Percentiles rank a stretch among this genome's conserved stretches.
phyloP scores from a whole-genome alignment of 1,140 invertebrate genomes.

The Neoseiulus cucumeris region DNA sequence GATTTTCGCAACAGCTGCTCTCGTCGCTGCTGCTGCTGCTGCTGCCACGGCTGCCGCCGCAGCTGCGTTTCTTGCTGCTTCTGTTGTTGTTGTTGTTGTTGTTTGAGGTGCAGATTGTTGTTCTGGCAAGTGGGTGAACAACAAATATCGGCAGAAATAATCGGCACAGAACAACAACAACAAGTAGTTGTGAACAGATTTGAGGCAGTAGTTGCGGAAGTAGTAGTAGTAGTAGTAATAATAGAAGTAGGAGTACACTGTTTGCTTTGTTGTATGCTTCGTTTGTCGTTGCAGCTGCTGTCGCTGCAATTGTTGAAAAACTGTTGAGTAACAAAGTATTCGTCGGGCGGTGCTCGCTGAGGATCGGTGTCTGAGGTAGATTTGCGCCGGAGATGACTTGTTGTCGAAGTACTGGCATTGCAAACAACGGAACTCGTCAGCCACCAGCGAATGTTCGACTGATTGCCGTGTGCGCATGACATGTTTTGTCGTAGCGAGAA shows the following conservation, averaged over 20 bases:
- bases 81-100: not conserved
- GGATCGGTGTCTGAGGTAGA: conserved; percentile 10
- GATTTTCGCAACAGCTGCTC: not conserved
- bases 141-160: too few relatives aligned
- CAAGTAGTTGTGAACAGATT: too few relatives aligned
- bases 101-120: not conserved
- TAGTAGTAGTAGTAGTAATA: too few relatives aligned
- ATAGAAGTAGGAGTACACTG: too few relatives aligned
- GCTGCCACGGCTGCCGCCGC: not conserved
- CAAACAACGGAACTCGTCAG: conserved; percentile 10
- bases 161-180: too few relatives aligned
- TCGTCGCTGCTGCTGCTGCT: not conserved
- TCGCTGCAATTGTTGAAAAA: not conserved
- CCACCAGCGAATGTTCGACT: conserved; percentile 11
- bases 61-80: not conserved
- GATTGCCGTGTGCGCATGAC: conserved; percentile 7
- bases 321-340: not conserved
- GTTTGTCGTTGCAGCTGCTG: not conserved
- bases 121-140: not conserved
- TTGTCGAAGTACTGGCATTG: not conserved
- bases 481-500: conserved; percentile 10
- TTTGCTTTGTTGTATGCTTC: not conserved
- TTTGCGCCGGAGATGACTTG: conserved; percentile 5
- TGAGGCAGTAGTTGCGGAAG: too few relatives aligned
- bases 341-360: conserved; percentile 4